Evolutionary conservation across 2,888 invertebrate species (phyloP).

Genomic region (Epistrophe eligans): DNA sequence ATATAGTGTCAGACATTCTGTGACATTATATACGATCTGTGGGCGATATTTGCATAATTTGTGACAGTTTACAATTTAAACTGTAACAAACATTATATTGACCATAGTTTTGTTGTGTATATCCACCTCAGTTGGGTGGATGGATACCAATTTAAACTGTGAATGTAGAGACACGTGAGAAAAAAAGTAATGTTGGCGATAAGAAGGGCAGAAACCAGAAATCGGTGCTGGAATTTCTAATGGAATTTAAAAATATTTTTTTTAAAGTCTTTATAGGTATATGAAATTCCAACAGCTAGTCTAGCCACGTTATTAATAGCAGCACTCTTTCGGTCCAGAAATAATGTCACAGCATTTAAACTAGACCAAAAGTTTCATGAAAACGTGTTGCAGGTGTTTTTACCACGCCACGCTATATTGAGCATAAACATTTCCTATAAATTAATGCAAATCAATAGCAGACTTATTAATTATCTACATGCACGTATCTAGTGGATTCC

Average conservation of each 20-base stretch:
- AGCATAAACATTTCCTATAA: conserved; percentile 62
- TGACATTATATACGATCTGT: conserved; percentile 28
- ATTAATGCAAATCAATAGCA: conserved; percentile 62
- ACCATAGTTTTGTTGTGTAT: conserved; percentile 8
- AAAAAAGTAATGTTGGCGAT: conserved; percentile 16
- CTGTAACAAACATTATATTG: conserved; percentile 50
- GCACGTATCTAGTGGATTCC: conserved; percentile 48
- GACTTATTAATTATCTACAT: conserved; percentile 59
- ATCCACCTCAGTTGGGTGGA: not conserved
- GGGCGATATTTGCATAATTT: conserved; percentile 58
- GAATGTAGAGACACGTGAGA: conserved; percentile 27
- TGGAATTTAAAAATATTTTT: conserved; percentile 31
- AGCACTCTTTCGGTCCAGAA: conserved; percentile 3
- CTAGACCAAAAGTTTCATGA: conserved; percentile 44
- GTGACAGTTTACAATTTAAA: conserved; percentile 30
- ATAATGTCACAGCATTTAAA: conserved; percentile 44
- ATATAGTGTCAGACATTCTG: not conserved
- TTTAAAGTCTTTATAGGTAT: not conserved
- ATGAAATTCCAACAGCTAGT: conserved; percentile 20
- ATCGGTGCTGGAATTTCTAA: not conserved
- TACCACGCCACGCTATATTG: conserved; percentile 5
- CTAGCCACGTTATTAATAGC: conserved; percentile 30
- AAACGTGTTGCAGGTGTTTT: conserved; percentile 64
- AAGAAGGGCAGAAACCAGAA: conserved; percentile 2
- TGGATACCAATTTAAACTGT: not conserved